These are phyloP conservation scores for Drosophila simulans DNA, from an alignment of 1,140 invertebrate species.

Conservation along the genomic window DNA sequence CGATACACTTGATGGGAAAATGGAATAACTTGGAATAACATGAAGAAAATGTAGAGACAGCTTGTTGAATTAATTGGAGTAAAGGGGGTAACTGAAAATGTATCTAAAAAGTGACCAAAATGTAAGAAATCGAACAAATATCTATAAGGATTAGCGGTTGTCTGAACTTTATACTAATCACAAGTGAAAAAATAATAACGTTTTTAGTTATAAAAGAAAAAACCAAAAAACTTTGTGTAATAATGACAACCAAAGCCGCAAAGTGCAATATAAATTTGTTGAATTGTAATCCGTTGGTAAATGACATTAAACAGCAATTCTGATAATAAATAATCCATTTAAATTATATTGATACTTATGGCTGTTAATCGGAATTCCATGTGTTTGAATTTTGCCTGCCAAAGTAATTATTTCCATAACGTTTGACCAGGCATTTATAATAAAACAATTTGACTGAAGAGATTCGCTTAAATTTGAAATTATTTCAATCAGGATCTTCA, in stretches of 20 bases:
- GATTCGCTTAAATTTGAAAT: constrained; percentile 44
- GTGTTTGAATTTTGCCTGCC: constrained; percentile 19
- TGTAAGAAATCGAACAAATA: too few species aligned
- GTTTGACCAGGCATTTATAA: constrained; percentile 32
- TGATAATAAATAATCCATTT: constrained; percentile 12
- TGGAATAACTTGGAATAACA: not conserved
- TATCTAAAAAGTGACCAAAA: too few species aligned
- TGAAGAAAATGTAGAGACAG: too few species aligned
- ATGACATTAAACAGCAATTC: not conserved
- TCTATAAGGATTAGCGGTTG: too few species aligned
- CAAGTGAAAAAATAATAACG: too few species aligned
- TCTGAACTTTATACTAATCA: too few species aligned
- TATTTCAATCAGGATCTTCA: constrained; percentile 30
- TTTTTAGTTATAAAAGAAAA: too few species aligned
- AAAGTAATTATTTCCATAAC: constrained; percentile 34
- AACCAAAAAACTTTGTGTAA: too few species aligned
- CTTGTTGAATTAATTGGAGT: not conserved
- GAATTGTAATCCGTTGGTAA: not conserved
- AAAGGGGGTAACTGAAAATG: too few species aligned
- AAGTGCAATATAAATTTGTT: not conserved
- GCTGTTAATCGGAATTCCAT: constrained; percentile 5
- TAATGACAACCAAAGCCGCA: not conserved
- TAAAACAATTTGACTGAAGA: constrained; percentile 26
- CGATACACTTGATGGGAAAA: not conserved
- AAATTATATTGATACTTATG: constrained; percentile 2